These are phyloP conservation scores for Platysternon megacephalum DNA, from an alignment of 2,113 vertebrate species.

Conservation along the genomic window DNA sequence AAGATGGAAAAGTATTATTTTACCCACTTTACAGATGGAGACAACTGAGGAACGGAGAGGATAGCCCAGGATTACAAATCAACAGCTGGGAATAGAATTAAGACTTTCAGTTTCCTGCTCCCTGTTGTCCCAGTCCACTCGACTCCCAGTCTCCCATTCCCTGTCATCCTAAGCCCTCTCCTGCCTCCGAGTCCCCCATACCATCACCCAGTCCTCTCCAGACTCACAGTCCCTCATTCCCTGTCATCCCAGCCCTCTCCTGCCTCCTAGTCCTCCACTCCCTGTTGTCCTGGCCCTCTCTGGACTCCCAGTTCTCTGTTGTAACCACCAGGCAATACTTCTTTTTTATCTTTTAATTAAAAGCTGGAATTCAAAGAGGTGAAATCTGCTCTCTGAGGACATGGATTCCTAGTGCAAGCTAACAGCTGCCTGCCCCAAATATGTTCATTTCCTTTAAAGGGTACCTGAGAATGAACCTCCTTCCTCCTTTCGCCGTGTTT, in stretches of 20 bases:
- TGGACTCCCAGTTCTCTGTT: background rate
- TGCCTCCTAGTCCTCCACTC: background rate
- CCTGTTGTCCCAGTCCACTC: no score
- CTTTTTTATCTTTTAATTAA: conserved; percentile 16
- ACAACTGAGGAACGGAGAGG: background rate
- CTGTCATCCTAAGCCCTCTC: background rate
- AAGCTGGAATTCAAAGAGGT: conserved; percentile 37
- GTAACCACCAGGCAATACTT: conserved; percentile 24
- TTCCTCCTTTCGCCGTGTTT: conserved; percentile 8
- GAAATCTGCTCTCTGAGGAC: conserved; percentile 39
- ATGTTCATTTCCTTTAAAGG: conserved; percentile 25
- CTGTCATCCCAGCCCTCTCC: background rate
- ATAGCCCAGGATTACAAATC: background rate
- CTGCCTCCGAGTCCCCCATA: background rate
- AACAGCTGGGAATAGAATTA: background rate
- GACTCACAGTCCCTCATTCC: accelerated
- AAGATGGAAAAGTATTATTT: background rate
- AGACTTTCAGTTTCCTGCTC: no score
- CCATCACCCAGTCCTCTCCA: background rate
- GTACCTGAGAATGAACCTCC: conserved; percentile 40
- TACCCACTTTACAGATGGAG: background rate
- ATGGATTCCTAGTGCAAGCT: background rate
- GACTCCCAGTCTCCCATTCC: background rate
- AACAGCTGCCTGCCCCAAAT: conserved; percentile 32
- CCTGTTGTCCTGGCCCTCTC: background rate